Conservation (phyloP, 1,140 invertebrate species). For the Planococcus citri region DNA sequence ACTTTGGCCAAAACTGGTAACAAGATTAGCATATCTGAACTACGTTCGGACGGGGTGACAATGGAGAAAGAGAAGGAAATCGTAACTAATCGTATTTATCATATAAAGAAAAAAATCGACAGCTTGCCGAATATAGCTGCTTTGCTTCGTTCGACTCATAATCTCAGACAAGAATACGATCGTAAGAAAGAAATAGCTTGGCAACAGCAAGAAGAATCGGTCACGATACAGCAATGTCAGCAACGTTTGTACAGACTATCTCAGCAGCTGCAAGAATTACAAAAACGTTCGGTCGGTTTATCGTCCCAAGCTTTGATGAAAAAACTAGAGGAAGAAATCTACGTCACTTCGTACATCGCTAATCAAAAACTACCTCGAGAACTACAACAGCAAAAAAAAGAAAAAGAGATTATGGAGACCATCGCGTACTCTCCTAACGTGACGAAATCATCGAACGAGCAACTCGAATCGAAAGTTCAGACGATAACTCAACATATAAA, state of each 20-base stretch:
- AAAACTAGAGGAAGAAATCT: conserved; percentile 61
- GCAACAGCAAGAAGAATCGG: conserved; percentile 46
- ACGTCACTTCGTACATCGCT: conserved; percentile 58
- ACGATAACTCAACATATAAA: conserved; percentile 48
- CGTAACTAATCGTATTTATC: conserved; percentile 53
- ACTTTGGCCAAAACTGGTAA: conserved; percentile 47
- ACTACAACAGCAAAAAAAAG: conserved; percentile 44
- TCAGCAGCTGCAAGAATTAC: conserved; percentile 35
- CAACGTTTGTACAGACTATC: conserved; percentile 41
- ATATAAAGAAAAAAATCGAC: conserved; percentile 39
- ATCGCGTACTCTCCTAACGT: conserved; percentile 7
- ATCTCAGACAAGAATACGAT: conserved; percentile 57
- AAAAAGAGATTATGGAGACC: conserved; percentile 43
- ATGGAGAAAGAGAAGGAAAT: conserved; percentile 80
- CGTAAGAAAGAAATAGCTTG: conserved; percentile 50
- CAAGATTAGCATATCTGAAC: conserved; percentile 45
- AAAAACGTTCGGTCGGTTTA: background rate
- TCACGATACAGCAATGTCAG: conserved; percentile 39
- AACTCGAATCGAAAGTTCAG: conserved; percentile 30
- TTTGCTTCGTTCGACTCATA: conserved; percentile 52
- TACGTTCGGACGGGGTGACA: conserved; percentile 61
- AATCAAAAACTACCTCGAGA: conserved; percentile 69
- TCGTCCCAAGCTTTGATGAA: conserved; percentile 38
- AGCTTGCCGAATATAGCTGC: conserved; percentile 37
- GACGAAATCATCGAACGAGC: conserved; percentile 17